Evolutionary conservation across 1,140 invertebrate species (phyloP).

Genomic region (Parapsyche elsis): DNA sequence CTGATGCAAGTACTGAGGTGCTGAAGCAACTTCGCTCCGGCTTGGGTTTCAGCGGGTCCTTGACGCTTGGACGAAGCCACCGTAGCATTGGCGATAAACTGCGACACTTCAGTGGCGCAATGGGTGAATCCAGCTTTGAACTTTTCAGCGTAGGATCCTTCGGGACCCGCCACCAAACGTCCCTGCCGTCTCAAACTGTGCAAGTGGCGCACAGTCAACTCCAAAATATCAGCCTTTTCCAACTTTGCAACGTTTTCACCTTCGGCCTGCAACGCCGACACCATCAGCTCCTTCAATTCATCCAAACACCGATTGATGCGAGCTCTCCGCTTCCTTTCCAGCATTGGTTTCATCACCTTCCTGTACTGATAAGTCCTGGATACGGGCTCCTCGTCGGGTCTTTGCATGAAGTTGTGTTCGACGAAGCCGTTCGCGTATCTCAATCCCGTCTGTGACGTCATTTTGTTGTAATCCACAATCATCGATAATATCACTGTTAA

Average conservation of each 20-base stretch:
- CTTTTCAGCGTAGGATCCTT: constrained; percentile 76
- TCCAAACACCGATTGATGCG: constrained; percentile 94
- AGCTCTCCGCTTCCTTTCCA: constrained; percentile 92
- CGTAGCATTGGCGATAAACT: constrained; percentile 75
- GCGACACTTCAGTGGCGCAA: constrained; percentile 90
- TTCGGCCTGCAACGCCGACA: constrained; percentile 84
- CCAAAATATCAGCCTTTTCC: constrained; percentile 97
- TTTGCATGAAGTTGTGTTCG: constrained; percentile 31
- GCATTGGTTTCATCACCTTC: constrained; percentile 95
- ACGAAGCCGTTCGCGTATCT: constrained; percentile 19
- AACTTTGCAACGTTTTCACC: constrained; percentile 91
- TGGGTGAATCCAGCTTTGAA: constrained; percentile 92
- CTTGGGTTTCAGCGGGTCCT: constrained; percentile 38
- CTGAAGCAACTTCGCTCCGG: constrained; percentile 35
- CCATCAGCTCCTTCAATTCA: constrained; percentile 92
- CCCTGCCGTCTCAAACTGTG: constrained; percentile 85
- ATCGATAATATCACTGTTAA: background rate
- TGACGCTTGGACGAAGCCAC: constrained; percentile 72
- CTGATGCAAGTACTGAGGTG: constrained; percentile 44
- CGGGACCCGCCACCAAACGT: constrained; percentile 73
- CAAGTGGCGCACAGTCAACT: constrained; percentile 92
- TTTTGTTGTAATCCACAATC: constrained; percentile 39
- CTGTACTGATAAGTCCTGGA: constrained; percentile 90
- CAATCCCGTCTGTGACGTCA: constrained; percentile 31
- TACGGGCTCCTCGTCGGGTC: constrained; percentile 70